Base-by-base conservation (phyloP, 2,888 invertebrate genomes). In the Hirtodrosophila trivittata region DNA sequence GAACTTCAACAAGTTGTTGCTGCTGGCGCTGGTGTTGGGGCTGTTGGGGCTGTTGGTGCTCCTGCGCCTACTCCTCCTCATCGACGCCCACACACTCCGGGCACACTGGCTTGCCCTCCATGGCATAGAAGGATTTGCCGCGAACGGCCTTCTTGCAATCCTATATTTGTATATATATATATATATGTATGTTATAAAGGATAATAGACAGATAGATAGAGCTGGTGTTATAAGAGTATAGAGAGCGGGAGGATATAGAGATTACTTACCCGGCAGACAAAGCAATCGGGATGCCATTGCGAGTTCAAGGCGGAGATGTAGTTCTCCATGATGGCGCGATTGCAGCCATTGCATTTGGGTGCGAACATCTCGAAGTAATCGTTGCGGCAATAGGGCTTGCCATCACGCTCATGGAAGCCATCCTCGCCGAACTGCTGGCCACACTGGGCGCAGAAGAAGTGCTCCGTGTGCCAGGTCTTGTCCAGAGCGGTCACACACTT, bases 341-440 rank as follows among this genome's bases (percentile, higher is more conserved):
- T 95, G 93, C 99, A 99, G 35, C 98, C 98, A 47, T 97, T 97
- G 92, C 99, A 99, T 90, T 98, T 98, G 1, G 98, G 98, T 5
- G 98, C 99, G 91, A 98, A 99, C 95, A 97, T 96, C 88, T 97
- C 97, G 90, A 98, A 98, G 92, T 98, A 99, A 90, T 98, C 98
- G 68, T 95, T 95, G 83, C 97, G 95, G 91, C 99, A 99, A 90
- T 97, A 99, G 0, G 98, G 97, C 90, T 97, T 97, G 62, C 98
- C 97, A 83, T 97, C 97, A 80, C 96, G 93, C 90, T 99, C 99
- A 92, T 99, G 98, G 93, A 98, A 99, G 32, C 98, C 98, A 67
- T 98, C 98, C 85, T 98, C 98, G 8, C 98, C 98, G 89, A 99
- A 98, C 89, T 97, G 97, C 89, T 97, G 96, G 37, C 98, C 98